phyloP scores from a whole-genome alignment of 2,888 invertebrate genomes.

The Acleris emargana region DNA sequence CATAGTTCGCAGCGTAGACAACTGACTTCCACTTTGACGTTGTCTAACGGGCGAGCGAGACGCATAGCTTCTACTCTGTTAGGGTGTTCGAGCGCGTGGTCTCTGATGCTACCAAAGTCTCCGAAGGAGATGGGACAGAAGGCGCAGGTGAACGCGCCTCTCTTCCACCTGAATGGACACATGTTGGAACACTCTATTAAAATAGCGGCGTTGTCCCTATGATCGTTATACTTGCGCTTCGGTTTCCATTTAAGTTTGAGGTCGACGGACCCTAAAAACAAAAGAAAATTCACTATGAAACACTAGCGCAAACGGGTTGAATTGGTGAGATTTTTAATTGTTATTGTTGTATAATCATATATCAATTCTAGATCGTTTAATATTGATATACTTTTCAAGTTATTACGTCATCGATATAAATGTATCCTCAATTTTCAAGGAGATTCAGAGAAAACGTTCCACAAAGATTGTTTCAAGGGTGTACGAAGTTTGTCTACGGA shows the following conservation, averaged over 20 bases:
- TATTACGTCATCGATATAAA: background rate
- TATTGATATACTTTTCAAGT: background rate
- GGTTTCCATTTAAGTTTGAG: conserved; percentile 65
- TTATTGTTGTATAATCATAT: background rate
- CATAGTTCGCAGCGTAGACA: conserved; percentile 66
- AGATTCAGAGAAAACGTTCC: too few species aligned
- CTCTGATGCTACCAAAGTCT: conserved; percentile 60
- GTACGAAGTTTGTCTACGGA: background rate
- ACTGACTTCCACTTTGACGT: conserved; percentile 67
- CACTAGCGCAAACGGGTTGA: conserved; percentile 27
- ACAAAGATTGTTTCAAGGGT: too few species aligned
- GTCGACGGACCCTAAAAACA: conserved; percentile 68
- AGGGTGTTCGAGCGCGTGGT: conserved; percentile 58
- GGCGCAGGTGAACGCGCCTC: conserved; percentile 67
- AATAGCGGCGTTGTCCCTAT: conserved; percentile 72
- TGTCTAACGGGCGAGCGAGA: conserved; percentile 50
- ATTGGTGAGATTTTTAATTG: conserved; percentile 16
- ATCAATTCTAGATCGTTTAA: background rate
- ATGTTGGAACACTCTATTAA: conserved; percentile 71
- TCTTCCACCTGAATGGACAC: conserved; percentile 71
- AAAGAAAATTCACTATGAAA: conserved; percentile 64
- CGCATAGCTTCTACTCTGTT: conserved; percentile 60
- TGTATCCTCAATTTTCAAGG: background rate
- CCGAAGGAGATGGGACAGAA: conserved; percentile 64
- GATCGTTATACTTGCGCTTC: conserved; percentile 69